phyloP scores from a whole-genome alignment of 2,797 vertebrate genomes.

The Pteronotus mesoamericanus region DNA sequence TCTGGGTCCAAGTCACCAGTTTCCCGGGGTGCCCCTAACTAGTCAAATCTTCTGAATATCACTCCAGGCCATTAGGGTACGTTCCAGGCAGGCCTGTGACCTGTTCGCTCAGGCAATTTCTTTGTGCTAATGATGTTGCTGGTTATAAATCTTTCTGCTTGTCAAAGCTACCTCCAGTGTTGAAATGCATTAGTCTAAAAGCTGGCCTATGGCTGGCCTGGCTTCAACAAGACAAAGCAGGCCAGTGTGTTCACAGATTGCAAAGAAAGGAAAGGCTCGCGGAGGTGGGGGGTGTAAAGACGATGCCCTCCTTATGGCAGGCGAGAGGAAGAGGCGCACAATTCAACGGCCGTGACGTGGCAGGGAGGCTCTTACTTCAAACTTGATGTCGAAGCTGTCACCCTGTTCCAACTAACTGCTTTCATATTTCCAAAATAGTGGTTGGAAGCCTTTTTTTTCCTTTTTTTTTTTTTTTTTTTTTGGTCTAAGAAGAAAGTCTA shows the following conservation, averaged over 20 bases:
- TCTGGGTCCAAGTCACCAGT: not conserved
- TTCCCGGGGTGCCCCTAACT: not conserved
- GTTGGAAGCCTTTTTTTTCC: not conserved
- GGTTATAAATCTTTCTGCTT: not conserved
- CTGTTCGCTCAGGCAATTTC: not conserved
- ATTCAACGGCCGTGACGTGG: not conserved
- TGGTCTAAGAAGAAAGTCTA: not conserved
- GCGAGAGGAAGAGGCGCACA: not conserved
- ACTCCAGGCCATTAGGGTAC: not conserved
- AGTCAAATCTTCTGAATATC: not conserved
- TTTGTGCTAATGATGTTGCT: not conserved
- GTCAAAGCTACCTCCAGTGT: not conserved
- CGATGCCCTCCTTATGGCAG: not conserved
- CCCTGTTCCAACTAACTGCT: not conserved
- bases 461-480: not conserved
- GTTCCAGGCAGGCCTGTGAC: not conserved
- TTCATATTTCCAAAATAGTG: not conserved
- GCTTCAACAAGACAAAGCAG: not conserved
- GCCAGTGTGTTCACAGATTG: not conserved
- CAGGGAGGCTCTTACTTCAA: not conserved
- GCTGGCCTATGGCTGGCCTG: not conserved
- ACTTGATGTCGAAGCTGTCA: not conserved
- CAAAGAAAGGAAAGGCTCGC: not conserved
- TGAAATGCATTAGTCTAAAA: not conserved
- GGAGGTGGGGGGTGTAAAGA: not conserved